These are phyloP conservation scores for Caenorhabditis wallacei DNA, from an alignment of 2,888 invertebrate species.

Conservation along the genomic window DNA sequence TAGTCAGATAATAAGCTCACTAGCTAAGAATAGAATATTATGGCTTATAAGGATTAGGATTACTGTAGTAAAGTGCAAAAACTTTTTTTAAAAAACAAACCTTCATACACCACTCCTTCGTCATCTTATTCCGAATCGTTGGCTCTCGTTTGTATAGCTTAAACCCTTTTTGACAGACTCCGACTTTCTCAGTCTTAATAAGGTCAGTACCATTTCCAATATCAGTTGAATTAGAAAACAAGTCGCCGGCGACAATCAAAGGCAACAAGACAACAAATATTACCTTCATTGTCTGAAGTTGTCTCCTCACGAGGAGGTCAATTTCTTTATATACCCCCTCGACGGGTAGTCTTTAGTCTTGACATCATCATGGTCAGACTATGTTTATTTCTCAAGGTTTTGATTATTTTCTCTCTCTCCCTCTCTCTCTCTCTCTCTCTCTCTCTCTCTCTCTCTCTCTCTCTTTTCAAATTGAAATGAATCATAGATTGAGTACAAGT, in stretches of 20 bases:
- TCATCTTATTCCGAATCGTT: constrained; percentile 44
- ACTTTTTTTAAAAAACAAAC: constrained; percentile 1
- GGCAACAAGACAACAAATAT: neutral
- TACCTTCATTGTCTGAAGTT: constrained; percentile 21
- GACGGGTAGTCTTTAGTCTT: constrained; percentile 48
- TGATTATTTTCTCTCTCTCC: too few species aligned
- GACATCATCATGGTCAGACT: constrained; percentile 14
- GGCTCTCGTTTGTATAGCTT: constrained; percentile 40
- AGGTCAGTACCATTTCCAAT: too few species aligned
- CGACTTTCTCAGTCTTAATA: constrained; percentile 17
- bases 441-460: too few species aligned
- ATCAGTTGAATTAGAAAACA: constrained; percentile 4
- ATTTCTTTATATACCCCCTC: too few species aligned
- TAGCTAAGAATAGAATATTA: too few species aligned
- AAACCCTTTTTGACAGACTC: constrained; percentile 40
- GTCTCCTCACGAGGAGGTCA: too few species aligned
- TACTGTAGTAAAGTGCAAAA: too few species aligned
- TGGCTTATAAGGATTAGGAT: too few species aligned
- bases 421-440: too few species aligned
- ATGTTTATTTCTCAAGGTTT: constrained; percentile 9
- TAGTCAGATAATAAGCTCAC: too few species aligned
- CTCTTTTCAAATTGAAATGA: neutral
- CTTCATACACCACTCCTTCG: constrained; percentile 52
- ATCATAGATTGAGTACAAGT: constrained; percentile 15
- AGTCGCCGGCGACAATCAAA: neutral